These are phyloP conservation scores for Margaritifera margaritifera DNA, from an alignment of 2,888 invertebrate genomes.

Conservation along the genomic window DNA sequence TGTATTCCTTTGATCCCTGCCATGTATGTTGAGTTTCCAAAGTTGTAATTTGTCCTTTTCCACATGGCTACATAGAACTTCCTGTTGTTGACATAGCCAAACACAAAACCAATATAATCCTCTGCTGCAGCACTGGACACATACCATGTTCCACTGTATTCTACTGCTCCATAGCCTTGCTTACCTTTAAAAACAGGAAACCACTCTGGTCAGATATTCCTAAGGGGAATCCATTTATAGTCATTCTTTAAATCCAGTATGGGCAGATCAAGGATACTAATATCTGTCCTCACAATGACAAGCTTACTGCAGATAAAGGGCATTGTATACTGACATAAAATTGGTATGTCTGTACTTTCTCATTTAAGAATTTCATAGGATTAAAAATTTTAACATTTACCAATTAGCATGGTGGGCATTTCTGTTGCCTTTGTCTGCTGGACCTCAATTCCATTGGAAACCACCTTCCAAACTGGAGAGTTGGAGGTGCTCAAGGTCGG, in stretches of 20 bases:
- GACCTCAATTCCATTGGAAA: slow-evolving; percentile 42
- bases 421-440: slow-evolving; percentile 40
- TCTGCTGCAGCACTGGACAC: slow-evolving; percentile 32
- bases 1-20: slow-evolving; percentile 53
- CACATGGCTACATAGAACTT: slow-evolving; percentile 57
- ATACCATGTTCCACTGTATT: slow-evolving; percentile 57
- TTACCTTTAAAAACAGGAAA: slow-evolving; percentile 26
- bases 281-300: neutral
- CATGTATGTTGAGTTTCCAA: slow-evolving; percentile 24
- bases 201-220: neutral
- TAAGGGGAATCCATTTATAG: no score
- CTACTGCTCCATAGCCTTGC: slow-evolving; percentile 44
- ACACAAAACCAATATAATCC: slow-evolving; percentile 56
- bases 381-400: slow-evolving; percentile 20
- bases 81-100: slow-evolving; percentile 56
- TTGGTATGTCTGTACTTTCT: no score
- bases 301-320: no score
- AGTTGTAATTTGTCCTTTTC: slow-evolving; percentile 48
- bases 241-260: no score
- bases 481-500: slow-evolving; percentile 21
- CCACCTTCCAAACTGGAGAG: slow-evolving; percentile 37
- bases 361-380: no score
- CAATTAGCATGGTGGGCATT: slow-evolving; percentile 53
- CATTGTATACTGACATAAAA: no score
- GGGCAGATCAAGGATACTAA: neutral